Evolutionary conservation across 2,797 vertebrate species (phyloP).

Genomic region (Masticophis lateralis): DNA sequence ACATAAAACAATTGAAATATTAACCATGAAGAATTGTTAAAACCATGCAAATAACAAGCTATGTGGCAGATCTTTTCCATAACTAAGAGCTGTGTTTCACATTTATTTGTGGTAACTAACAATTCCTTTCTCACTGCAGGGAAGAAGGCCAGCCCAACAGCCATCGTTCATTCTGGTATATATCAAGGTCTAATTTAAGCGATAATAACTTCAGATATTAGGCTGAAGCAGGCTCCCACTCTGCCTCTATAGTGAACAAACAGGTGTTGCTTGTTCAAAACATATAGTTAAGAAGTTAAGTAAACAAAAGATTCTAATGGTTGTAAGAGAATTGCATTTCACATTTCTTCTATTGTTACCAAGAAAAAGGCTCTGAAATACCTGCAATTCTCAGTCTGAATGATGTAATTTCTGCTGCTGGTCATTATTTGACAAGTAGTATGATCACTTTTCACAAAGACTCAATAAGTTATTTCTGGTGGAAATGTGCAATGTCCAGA

Average conservation of each 20-base stretch:
- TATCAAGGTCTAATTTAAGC: neutral
- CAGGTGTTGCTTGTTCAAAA: neutral
- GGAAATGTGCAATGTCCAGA: neutral
- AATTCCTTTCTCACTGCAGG: neutral
- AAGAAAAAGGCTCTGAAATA: constrained; percentile 31
- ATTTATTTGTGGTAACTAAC: neutral
- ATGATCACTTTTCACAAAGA: neutral
- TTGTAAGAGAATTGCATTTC: constrained; percentile 24
- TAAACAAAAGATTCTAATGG: constrained; percentile 29
- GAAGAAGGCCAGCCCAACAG: neutral
- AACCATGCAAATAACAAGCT: neutral
- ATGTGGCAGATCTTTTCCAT: neutral
- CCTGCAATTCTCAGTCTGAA: constrained; percentile 32
- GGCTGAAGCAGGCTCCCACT: neutral
- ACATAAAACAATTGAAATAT: neutral
- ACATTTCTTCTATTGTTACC: constrained; percentile 30
- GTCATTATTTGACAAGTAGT: constrained; percentile 24
- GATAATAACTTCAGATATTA: neutral
- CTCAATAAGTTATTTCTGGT: too few relatives aligned
- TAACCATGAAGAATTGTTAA: neutral
- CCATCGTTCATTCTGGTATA: neutral
- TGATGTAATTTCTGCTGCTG: constrained; percentile 32
- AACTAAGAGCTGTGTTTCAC: neutral
- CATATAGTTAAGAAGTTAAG: constrained; percentile 48
- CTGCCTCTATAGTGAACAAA: neutral